Conservation (phyloP, 2,797 vertebrate species). For the Arctocebus calabarensis region DNA sequence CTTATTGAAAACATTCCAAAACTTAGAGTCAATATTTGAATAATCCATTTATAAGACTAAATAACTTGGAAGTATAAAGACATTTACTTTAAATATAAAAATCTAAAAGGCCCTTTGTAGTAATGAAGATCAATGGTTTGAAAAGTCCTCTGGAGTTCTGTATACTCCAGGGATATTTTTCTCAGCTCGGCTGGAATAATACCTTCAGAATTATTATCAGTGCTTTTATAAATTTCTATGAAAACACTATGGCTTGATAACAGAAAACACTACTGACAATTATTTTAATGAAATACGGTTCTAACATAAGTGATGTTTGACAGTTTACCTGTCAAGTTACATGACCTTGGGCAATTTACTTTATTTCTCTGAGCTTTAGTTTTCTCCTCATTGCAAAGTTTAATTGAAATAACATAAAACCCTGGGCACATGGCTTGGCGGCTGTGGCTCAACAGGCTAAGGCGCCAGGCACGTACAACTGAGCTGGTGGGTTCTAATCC, state of each 20-base stretch:
- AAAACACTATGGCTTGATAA: conserved; percentile 53
- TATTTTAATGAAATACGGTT: conserved; percentile 38
- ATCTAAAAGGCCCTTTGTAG: conserved; percentile 33
- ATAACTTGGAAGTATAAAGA: conserved; percentile 61
- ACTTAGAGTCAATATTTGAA: conserved; percentile 23
- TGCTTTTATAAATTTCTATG: conserved; percentile 53
- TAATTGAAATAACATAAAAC: conserved; percentile 60
- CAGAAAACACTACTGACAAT: conserved; percentile 7
- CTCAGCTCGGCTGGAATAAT: conserved; percentile 12
- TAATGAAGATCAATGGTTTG: conserved; percentile 40
- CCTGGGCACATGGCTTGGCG: too few species aligned
- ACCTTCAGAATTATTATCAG: background rate
- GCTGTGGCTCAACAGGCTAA: too few species aligned
- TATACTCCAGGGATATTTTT: background rate
- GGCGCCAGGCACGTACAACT: too few species aligned
- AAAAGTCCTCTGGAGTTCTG: conserved; percentile 41
- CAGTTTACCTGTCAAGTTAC: conserved; percentile 12
- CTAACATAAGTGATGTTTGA: background rate
- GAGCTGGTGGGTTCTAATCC: too few species aligned
- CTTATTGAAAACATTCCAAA: conserved; percentile 58
- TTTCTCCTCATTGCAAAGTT: conserved; percentile 42
- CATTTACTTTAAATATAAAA: conserved; percentile 51
- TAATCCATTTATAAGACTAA: conserved; percentile 65
- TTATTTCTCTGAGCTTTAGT: conserved; percentile 53
- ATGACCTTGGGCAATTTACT: conserved; percentile 14